Percentiles rank a stretch among this genome's conserved stretches.
Evolutionary conservation across 2,113 vertebrate genomes (phyloP).

Genomic region (Cephalopterus ornatus): DNA sequence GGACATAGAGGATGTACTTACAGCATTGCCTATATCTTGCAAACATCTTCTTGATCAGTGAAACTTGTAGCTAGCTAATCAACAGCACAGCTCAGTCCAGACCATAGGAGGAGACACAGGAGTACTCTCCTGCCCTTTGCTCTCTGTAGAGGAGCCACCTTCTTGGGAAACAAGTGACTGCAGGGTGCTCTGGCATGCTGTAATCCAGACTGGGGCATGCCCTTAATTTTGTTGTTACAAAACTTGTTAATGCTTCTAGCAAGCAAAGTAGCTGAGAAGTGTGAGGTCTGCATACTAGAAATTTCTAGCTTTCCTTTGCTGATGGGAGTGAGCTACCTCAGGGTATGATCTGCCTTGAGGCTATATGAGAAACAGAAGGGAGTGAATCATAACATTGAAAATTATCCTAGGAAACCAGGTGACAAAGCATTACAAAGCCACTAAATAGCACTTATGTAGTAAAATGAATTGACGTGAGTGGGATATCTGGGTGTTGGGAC

Average conservation of each 20-base stretch:
- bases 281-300: background rate
- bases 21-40: background rate
- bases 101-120: background rate
- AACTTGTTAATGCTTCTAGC: background rate
- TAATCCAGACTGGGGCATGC: background rate
- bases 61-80: background rate
- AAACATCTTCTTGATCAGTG: background rate
- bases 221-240: background rate
- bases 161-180: rapidly evolving
- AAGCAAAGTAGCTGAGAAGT: background rate
- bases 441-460: background rate
- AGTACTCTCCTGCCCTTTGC: background rate
- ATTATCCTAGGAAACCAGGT: background rate
- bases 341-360: background rate
- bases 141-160: background rate
- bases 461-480: background rate
- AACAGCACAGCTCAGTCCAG: background rate
- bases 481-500: background rate
- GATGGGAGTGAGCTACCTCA: background rate
- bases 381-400: background rate
- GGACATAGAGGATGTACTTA: background rate
- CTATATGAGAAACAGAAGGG: background rate
- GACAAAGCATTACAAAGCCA: background rate
- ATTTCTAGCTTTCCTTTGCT: background rate
- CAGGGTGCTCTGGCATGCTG: background rate